Evolutionary conservation across 1,140 invertebrate species (phyloP), one percentile per base, ranked within the genome.

Genomic region (Dolichoris vasculosae): DNA sequence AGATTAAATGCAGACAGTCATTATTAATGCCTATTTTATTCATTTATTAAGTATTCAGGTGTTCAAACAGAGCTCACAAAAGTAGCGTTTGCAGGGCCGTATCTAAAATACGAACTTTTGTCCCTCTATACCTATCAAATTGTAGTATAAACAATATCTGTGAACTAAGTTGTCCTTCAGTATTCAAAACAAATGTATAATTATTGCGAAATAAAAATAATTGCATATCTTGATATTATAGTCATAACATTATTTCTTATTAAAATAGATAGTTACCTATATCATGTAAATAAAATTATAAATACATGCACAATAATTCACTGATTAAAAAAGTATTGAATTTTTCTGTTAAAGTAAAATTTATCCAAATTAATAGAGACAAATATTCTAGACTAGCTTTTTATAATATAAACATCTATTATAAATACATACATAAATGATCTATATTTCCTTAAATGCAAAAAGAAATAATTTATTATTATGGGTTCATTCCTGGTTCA

Each of bases 31-130:
- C 92, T 92, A 93, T 76, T 79, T 93, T 92, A 93, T 93, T 91
- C 93, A 90, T 93, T 93, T 93, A 92, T 93, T 93, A 93, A 93
- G 93, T 93, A 93, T 93, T 93, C 93, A 93, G 92, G 93, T 93
- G 93, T 93, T 93, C 91, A 87, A 69, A 46, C 91, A 93, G 92
- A 81, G 93, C 88, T 91, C 92, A 92, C 92, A 92, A n/a, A 71
- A 75, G 32, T 78, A 32, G 23, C 6, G 55, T 40, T 35, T 13
- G 1, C 71, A 83, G 84, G 77, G 67, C 79, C 79, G 80, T 85
- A 87, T 67, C 67, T 51, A 40, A 40, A 75, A 40, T 46, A 6
- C 23, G 20, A 9, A 55, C 20, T 43, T 46, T n/a, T 73, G 11
- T 38, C 20, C 26, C 43, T n/a, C 63, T 48, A 23, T 35, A 30